These are phyloP conservation scores for Schizopygopsis pylzovi DNA, from an alignment of 2,797 vertebrate species.

Conservation along the genomic window DNA sequence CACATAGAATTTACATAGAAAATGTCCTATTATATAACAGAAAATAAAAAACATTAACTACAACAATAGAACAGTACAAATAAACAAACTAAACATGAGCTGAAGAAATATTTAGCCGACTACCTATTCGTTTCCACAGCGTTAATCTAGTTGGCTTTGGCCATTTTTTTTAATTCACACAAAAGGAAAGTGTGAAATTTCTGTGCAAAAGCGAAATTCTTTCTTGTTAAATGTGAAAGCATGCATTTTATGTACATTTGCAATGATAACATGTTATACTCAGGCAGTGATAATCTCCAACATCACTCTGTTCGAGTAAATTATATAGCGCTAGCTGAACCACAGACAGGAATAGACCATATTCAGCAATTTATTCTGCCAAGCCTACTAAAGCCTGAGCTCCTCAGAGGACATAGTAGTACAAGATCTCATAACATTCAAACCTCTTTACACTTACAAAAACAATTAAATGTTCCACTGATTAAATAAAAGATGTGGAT, in stretches of 20 bases:
- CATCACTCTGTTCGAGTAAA: conserved; percentile 15
- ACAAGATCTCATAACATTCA: not conserved
- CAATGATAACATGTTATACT: conserved; percentile 15
- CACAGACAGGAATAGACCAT: conserved; percentile 25
- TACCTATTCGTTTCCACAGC: not conserved
- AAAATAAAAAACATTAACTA: not conserved
- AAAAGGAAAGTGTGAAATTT: not conserved
- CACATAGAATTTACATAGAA: not conserved
- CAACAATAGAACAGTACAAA: not conserved
- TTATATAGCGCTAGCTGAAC: conserved; percentile 12
- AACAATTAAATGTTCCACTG: not conserved
- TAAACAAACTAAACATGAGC: not conserved
- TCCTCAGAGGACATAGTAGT: not conserved
- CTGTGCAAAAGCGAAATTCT: not conserved
- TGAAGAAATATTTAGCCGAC: not conserved
- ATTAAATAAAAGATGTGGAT: conserved; percentile 1
- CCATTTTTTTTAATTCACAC: not conserved
- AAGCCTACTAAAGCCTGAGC: conserved; percentile 29
- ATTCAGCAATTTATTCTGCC: not conserved
- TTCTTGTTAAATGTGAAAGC: conserved; percentile 1
- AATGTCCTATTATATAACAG: not conserved
- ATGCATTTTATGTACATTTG: conserved; percentile 25
- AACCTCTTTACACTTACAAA: not conserved
- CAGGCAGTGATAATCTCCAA: conserved; percentile 19
- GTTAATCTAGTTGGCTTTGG: not conserved